Evolutionary conservation across 2,113 vertebrate species (phyloP).

Genomic region (Sinocyclocheilus grahami): DNA sequence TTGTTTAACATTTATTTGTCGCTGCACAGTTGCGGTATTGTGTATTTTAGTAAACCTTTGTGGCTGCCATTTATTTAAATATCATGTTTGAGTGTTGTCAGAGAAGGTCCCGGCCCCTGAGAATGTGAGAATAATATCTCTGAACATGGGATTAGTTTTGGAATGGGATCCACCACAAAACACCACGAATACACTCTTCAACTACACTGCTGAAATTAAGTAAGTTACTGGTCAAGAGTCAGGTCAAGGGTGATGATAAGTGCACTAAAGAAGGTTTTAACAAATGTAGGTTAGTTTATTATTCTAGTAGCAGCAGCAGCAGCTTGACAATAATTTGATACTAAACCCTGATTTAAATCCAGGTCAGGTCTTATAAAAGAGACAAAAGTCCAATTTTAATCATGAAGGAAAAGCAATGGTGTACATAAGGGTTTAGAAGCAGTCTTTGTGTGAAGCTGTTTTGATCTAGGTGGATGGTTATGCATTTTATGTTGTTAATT

Average conservation of each 20-base stretch:
- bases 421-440: neutral
- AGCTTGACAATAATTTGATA: neutral
- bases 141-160: conserved; percentile 66
- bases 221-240: conserved; percentile 49
- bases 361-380: neutral
- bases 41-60: too few species aligned
- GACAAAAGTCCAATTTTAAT: neutral
- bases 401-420: neutral
- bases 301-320: neutral
- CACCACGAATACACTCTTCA: neutral
- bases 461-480: neutral
- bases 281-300: neutral
- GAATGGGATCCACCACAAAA: conserved; percentile 61
- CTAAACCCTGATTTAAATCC: neutral
- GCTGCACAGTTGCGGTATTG: too few species aligned
- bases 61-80: too few species aligned
- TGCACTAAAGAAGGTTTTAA: neutral
- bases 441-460: neutral
- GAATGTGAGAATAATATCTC: conserved; percentile 59
- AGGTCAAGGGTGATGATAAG: neutral
- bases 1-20: too few species aligned
- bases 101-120: conserved; percentile 48
- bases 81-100: neutral
- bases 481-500: neutral
- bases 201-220: conserved; percentile 60